Percentiles rank a stretch among this genome's conserved stretches.
These are phyloP conservation scores for Falco peregrinus DNA, from an alignment of 2,797 vertebrate species.

Conservation along the genomic window DNA sequence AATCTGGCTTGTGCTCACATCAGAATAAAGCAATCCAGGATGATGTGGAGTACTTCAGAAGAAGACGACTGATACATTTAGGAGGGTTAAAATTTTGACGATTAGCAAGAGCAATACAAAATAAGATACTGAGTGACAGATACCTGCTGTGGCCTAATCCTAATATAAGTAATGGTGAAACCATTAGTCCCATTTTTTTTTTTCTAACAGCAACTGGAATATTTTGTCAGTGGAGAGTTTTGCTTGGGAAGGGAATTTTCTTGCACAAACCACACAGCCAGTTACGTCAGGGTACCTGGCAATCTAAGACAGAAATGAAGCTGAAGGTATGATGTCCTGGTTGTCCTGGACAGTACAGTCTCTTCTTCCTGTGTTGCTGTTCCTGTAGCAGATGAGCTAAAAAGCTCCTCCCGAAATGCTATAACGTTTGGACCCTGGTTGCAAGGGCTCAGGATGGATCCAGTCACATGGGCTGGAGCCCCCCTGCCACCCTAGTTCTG, in stretches of 20 bases:
- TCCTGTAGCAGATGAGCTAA: not conserved
- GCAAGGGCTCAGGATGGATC: not conserved
- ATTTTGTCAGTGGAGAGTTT: not conserved
- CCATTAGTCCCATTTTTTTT: not conserved
- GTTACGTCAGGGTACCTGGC: not conserved
- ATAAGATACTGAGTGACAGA: not conserved
- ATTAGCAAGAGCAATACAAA: not conserved
- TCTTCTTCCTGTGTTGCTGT: not conserved
- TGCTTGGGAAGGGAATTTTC: not conserved
- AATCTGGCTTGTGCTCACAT: not conserved
- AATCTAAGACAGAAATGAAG: not conserved
- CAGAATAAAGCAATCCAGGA: not conserved
- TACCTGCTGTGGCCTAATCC: not conserved
- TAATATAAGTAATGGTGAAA: not conserved
- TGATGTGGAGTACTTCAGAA: not conserved
- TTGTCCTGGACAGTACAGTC: accelerated
- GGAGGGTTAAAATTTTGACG: not conserved
- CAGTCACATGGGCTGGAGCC: not conserved
- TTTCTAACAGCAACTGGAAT: not conserved
- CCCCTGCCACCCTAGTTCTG: not conserved
- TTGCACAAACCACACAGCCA: not conserved
- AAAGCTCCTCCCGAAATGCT: not conserved
- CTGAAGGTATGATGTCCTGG: not conserved
- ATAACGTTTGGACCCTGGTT: not conserved
- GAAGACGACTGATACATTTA: not conserved